Base-by-base conservation (phyloP, 2,888 invertebrate species). In the Callimorpha dominula region DNA sequence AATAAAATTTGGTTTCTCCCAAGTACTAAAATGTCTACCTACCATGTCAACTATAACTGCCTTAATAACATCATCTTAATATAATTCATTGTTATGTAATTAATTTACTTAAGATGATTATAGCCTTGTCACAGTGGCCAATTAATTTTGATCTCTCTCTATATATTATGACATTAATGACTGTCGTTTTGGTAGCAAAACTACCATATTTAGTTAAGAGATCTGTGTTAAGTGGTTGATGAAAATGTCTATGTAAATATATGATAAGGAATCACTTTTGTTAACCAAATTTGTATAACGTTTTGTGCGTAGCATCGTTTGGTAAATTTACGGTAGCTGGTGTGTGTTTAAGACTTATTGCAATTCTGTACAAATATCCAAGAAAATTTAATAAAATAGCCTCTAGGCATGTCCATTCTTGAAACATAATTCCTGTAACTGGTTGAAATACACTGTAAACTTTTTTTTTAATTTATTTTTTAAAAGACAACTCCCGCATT, bases 51-150 rank as follows among this genome's bases (percentile, higher is more conserved):
- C 66, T 71, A 73, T 70, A 71, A 52, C 70, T 43, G 31, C 60
- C 62, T 9, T 75, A 78, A 71, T 77, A 78, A 73, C 62, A 71
- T 54, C 49, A 62, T 67, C 68, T 31, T 12, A 67, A 50, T 52
- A 74, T 78, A 63, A 71, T 72, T 70, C 75, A 75, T 71, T 77
- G 14, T 80, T 75, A 79, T 71, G 78, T 74, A 75, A 84, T 79
- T 75, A 79, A 80, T 81, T 82, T 80, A 81, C 80, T 77, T 79
- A 60, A 74, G 57, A 73, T 75, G 74, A 72, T 75, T 74, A 70
- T 76, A 73, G 62, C 73, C 79, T 78, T 75, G 71, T 71, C 73
- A 70, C 64, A n/a, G 15, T 60, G 60, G 69, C 86, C 79, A 84
- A 71, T 78, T 72, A 74, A 74, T 78, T 67, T 80, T 78, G 85